Evolutionary conservation across 1,140 invertebrate genomes (phyloP), one percentile per base, ranked within the genome.

Genomic region (Tetragonula clypearis): DNA sequence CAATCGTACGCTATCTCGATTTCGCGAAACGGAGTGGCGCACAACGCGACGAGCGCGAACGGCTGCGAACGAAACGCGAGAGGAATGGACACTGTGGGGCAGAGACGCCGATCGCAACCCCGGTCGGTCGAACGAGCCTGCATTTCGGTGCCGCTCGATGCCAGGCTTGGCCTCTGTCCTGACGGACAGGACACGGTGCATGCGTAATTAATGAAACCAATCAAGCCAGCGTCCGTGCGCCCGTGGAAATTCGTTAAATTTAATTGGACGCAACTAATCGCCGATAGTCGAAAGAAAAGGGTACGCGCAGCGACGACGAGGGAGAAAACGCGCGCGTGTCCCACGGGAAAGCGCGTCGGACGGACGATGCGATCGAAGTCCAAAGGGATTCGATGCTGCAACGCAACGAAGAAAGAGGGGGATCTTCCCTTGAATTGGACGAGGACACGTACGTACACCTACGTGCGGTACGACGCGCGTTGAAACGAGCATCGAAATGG

Each of bases 161-260:
- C 49, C 72, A 62, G 58, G 35, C 66, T 15, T 55, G 55, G 53
- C 26, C 49, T 26, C 26, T 30, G n/a, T 60, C 35, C 35, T 35
- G 65, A 76, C 83, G 77, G 89, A 90, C 23, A 49, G 41, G 41
- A n/a, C 23, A 62, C 53, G 53, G 82, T 92, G 92, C 92, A 93
- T 93, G 93, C 92, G 93, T 94, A 94, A 94, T 94, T 94, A 94
- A 94, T 94, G 93, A 93, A 94, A 94, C 93, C 93, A 94, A 94
- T 94, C 93, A 94, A 92, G 87, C 91, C 91, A 91, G 88, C 23
- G 66, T 88, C 88, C 86, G 88, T 86, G 74, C 41, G 41, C 86
- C 86, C 91, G 87, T 74, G 86, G 84, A 87, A 90, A 90, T 94
- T 93, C 93, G 93, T 94, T 94, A 94, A 94, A 94, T 93, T 94